Conservation (phyloP, 2,113 vertebrate genomes). For the Jacana jacana region DNA sequence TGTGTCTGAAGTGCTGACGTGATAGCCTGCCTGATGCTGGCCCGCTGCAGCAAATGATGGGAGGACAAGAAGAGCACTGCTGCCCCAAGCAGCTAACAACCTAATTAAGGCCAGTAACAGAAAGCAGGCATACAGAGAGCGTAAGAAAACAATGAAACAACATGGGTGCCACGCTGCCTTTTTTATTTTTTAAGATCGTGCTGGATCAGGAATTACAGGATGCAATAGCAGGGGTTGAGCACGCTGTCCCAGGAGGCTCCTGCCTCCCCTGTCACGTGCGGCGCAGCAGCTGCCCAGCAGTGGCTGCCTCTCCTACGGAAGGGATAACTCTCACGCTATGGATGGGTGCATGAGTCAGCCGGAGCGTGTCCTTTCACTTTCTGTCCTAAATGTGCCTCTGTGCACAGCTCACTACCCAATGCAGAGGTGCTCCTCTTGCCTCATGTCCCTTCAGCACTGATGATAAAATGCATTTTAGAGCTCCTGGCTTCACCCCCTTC, state of each 20-base stretch:
- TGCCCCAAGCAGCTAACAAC: background rate
- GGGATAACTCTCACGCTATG: background rate
- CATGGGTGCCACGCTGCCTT: background rate
- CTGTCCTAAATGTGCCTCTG: background rate
- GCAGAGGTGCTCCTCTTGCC: background rate
- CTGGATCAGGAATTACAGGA: background rate
- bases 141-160: background rate
- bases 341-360: conserved; percentile 5
- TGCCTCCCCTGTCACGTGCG: background rate
- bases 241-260: background rate
- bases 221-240: background rate
- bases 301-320: background rate
- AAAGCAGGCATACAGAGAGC: background rate
- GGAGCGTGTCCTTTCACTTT: background rate
- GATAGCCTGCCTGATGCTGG: background rate
- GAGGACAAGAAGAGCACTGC: background rate
- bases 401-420: background rate
- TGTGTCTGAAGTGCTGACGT: background rate
- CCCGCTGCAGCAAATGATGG: background rate
- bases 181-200: background rate
- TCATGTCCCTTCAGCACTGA: background rate
- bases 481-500: background rate
- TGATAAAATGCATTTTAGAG: background rate
- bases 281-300: background rate
- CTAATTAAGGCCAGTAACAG: background rate